A percentile compares a stretch with the other conserved stretches of the same genome.
Conservation (phyloP, 2,113 vertebrate genomes). For the Dromiciops gliroides region DNA sequence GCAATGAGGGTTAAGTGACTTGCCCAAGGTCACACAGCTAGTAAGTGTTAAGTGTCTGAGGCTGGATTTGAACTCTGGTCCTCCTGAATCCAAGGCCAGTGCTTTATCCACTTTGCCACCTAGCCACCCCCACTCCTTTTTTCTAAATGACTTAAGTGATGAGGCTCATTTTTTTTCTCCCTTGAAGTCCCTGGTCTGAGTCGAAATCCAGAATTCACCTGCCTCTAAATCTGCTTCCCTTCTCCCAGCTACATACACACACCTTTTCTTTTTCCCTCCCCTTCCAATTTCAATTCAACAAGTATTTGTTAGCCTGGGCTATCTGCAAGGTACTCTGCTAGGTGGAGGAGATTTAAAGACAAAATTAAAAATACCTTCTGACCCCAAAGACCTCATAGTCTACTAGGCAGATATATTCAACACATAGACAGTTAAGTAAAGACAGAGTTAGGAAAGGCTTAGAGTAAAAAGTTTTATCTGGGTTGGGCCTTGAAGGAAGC, state of each 20-base stretch:
- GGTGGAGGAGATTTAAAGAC: not conserved
- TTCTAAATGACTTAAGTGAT: not conserved
- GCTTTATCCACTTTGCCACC: too few relatives aligned
- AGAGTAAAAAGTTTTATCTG: not conserved
- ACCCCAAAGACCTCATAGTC: not conserved
- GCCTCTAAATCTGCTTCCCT: not conserved
- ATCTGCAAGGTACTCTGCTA: not conserved
- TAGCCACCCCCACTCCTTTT: too few relatives aligned
- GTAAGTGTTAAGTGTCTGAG: too few relatives aligned
- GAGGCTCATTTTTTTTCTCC: not conserved
- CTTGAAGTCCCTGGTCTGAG: not conserved
- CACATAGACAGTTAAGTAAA: not conserved
- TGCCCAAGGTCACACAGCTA: too few relatives aligned
- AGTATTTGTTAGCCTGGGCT: not conserved
- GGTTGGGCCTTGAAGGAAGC: not conserved
- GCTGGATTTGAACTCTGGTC: too few relatives aligned
- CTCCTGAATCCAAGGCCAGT: too few relatives aligned
- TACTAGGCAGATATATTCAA: not conserved
- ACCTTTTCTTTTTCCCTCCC: not conserved
- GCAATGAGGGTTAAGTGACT: too few relatives aligned
- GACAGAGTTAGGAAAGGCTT: not conserved
- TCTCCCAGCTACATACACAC: not conserved
- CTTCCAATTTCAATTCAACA: not conserved
- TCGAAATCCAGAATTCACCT: not conserved
- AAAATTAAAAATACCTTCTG: not conserved